phyloP scores from a whole-genome alignment of 2,113 vertebrate genomes.

The Xenopus laevis region DNA sequence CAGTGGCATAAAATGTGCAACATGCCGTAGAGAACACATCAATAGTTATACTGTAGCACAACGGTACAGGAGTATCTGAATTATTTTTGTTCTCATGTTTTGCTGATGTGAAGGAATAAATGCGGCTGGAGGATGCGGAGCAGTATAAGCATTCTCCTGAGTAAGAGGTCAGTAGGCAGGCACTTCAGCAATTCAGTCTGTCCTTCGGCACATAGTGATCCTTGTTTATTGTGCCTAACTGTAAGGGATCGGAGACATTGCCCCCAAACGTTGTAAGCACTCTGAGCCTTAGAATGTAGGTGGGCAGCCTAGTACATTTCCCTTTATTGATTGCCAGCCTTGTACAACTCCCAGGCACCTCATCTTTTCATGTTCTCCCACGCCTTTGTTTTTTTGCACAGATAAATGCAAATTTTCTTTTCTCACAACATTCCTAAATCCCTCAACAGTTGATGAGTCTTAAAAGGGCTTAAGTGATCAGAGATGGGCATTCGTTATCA shows the following conservation, averaged over 20 bases:
- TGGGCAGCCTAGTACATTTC: not conserved
- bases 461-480: not conserved
- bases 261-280: not conserved
- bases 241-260: not conserved
- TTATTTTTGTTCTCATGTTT: no score
- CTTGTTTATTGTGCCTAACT: slow-evolving; percentile 1
- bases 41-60: no score
- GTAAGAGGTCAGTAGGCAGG: slow-evolving; percentile 9
- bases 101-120: no score
- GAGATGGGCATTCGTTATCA: slow-evolving; percentile 9
- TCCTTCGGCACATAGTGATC: not conserved
- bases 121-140: not conserved
- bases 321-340: not conserved
- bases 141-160: not conserved
- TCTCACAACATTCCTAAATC: not conserved
- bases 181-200: slow-evolving; percentile 13
- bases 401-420: slow-evolving; percentile 16
- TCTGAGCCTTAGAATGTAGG: not conserved
- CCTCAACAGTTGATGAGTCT: not conserved
- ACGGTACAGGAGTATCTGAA: no score
- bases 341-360: not conserved
- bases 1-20: no score
- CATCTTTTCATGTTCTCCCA: not conserved
- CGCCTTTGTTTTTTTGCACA: slow-evolving; percentile 6
- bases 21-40: no score